Evolutionary conservation across 2,113 vertebrate genomes (phyloP).

Genomic region (Cochlearius cochlearius): DNA sequence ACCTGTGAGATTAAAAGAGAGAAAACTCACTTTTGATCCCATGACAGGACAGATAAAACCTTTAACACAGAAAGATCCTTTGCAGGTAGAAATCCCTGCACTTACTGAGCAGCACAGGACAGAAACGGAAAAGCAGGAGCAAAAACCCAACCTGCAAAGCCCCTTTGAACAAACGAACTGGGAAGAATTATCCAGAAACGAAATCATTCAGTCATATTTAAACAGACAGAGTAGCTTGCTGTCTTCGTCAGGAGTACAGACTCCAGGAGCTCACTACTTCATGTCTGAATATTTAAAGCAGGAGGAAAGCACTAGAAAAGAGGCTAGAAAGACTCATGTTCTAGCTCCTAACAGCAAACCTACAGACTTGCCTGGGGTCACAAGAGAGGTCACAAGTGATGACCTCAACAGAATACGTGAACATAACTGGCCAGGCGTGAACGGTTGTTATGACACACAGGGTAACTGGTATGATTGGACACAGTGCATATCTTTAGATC

Average conservation of each 20-base stretch:
- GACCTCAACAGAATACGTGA: conserved; percentile 86
- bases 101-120: conserved; percentile 80
- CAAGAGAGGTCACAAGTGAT: conserved; percentile 76
- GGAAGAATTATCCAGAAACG: conserved; percentile 90
- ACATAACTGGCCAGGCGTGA: conserved; percentile 89
- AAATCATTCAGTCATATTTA: conserved; percentile 93
- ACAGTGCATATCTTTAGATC: conserved; percentile 91
- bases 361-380: conserved; percentile 83
- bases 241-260: conserved; percentile 83
- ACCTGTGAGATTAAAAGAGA: conserved; percentile 90
- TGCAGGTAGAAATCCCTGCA: conserved; percentile 70
- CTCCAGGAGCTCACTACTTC: conserved; percentile 84
- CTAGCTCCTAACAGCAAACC: conserved; percentile 77
- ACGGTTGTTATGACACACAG: conserved; percentile 92
- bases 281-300: conserved; percentile 88
- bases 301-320: conserved; percentile 80
- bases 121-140: conserved; percentile 78
- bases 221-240: conserved; percentile 91
- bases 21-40: conserved; percentile 89
- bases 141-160: conserved; percentile 78
- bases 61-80: conserved; percentile 80
- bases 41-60: conserved; percentile 90
- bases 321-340: conserved; percentile 78
- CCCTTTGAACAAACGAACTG: conserved; percentile 92
- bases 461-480: conserved; percentile 97